Evolutionary conservation across 2,888 invertebrate species (phyloP), one percentile per base, ranked within the genome.

Genomic region (Mylabris sibirica): DNA sequence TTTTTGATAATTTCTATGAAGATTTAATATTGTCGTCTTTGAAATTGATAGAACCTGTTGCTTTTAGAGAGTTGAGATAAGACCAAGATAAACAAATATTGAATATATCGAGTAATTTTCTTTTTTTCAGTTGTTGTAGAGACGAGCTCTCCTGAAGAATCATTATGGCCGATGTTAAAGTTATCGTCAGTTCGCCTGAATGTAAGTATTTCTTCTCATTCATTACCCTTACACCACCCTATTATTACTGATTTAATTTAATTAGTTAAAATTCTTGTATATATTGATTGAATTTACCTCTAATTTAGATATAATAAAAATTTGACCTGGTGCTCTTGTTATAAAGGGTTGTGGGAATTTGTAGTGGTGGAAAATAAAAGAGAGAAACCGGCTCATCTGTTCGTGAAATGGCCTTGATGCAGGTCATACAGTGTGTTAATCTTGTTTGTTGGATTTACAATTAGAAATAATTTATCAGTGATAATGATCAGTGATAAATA

Each of bases 81-180:
- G n/a, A n/a, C n/a, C n/a, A n/a, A n/a, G n/a, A n/a, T 2, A 4
- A 11, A 11, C 8, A 8, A 9, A 20, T 9, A 20, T 17, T n/a
- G n/a, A 17, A 44, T 5, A 17, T n/a, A 6, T 44, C 6, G n/a
- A n/a, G n/a, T n/a, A 12, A n/a, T 11, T 3, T 17, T 44, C n/a
- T 4, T 20, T 9, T 9, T 4, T 49, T 20, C 49, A 20, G 20
- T 11, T 20, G 11, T 20, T 1, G 20, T 20, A 49, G 8, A 49
- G 20, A 20, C 49, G 11, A 17, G 6, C n/a, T 8, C 9, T 49
- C 9, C 9, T 22, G 20, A 22, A 26, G 22, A 22, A 22, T 3
- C 24, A 65, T 41, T 64, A 74, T 74, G 74, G 70, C 70, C 38
- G 72, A 74, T 30, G 66, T 71, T 49, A 61, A 63, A 66, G 71